Conservation (phyloP, 2,888 invertebrate species). For the Chironomus riparius region DNA sequence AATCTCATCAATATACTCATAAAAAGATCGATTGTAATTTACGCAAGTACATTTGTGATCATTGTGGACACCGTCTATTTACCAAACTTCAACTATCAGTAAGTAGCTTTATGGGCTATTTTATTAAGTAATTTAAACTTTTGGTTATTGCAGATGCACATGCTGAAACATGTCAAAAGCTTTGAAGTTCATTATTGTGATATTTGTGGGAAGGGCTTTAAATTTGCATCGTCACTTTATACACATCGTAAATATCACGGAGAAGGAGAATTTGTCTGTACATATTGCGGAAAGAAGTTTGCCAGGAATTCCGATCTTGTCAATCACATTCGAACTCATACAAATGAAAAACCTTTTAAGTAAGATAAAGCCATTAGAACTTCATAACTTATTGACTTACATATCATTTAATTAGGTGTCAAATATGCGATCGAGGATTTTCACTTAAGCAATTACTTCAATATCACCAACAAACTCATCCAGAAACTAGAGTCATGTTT, state of each 20-base stretch:
- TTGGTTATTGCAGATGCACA: not conserved
- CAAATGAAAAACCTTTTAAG: not conserved
- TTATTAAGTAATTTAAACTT: no score
- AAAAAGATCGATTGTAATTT: not conserved
- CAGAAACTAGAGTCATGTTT: not conserved
- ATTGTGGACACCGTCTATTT: not conserved
- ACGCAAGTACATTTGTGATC: not conserved
- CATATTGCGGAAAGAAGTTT: not conserved
- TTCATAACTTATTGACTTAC: not conserved
- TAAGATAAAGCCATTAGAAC: not conserved
- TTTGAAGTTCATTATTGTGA: not conserved
- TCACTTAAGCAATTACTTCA: not conserved
- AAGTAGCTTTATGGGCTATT: no score
- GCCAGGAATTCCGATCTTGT: not conserved
- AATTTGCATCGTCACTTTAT: not conserved
- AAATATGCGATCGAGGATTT: not conserved
- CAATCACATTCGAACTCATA: not conserved
- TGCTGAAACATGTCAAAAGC: not conserved
- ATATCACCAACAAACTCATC: not conserved
- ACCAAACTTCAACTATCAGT: not conserved
- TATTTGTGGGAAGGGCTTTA: not conserved
- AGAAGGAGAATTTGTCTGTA: not conserved
- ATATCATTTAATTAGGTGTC: not conserved
- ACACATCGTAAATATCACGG: not conserved
- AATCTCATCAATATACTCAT: not conserved